Evolutionary conservation across 2,888 invertebrate genomes (phyloP), one percentile per base, ranked within the genome.

Genomic region (Tenthredo scrophulariae): DNA sequence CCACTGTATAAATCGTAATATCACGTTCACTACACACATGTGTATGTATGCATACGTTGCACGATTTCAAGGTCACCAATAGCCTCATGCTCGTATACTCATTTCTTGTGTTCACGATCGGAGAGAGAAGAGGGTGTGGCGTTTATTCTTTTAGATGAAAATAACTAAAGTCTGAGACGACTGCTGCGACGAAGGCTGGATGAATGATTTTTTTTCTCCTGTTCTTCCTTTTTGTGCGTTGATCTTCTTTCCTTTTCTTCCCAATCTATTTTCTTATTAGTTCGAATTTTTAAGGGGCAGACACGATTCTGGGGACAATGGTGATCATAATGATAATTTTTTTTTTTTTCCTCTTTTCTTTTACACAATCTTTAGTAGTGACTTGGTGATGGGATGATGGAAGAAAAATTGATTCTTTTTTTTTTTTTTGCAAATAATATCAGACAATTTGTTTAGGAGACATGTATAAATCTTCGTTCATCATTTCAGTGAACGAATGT

Each of bases 51-150:
- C 15, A 67, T 26, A 50, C 13, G 46, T 26, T 50, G 50, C 50
- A 77, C 54, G 50, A 22, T 18, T 50, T 77, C 77, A 77, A 77
- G 77, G 77, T 77, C 77, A 77, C 77, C 10, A 22, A 50, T 29
- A 84, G 54, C 54, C n/a, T 54, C 54, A 54, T 54, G 54, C 54
- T 54, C 54, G n/a, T 54, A 54, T n/a, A n/a, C 54, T 54, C 54
- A 54, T 54, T 54, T 54, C 54, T 77, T 84, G 80, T 84, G 80
- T 84, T 85, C 77, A 54, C 22, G 22, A 50, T 37, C 43, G 7
- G 43, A 74, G 74, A 43, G 10, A 54, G 54, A 54, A 22, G 74
- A 43, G 22, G 40, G 22, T 22, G 74, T 22, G 43, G 43, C 22
- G 74, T 22, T 13, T 9, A 3, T 37, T 29, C 37, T 84, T 54